Base-by-base conservation (phyloP, 30 jellyfish, hydroid and myxozoan genomes). In the Pelagia noctiluca region DNA sequence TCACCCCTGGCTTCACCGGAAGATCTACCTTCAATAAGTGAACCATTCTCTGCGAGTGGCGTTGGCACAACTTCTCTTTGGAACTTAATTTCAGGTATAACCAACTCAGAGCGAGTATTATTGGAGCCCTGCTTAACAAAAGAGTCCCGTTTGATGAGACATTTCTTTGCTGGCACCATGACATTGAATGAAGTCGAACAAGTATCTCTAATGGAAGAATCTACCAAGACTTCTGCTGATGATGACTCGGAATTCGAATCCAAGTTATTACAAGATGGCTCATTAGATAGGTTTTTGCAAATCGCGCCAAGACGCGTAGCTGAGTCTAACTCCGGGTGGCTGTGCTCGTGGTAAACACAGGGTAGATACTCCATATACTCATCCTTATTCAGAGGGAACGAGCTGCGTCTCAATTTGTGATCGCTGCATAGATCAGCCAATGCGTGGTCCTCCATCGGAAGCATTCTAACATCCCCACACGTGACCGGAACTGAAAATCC, bases 371-470 rank as follows among this genome's bases (percentile, higher is more conserved):
- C 63, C 37, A 68, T 74, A 12, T 31, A 70, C 1, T 82, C 92
- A 26, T 71, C 86, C 19, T 30, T 5, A 25, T 57, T 42, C 25
- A 82, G 42, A 23, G 92, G 92, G 50, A 2, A 82, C 0, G 92
- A 82, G 12, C 28, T 33, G 38, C 92, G 71, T 18, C 75, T 68
- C n/a, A 12, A 42, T 26, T 34, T 70, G 3, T 31, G 34, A 36
- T 50, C 42, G 33, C 75, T 25, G 26, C 68, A 8, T 8, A 52
- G 68, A 3, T 30, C 68, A 10, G 68, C 75, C 12, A 70, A 75
- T 26, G 63, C 71, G 34, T 57, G 54, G 35, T 82, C 92, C 13
- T 70, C 92, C n/a, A 82, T 78, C 1, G 92, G 92, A 4, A 82
- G 75, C 16, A 75, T 53, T 23, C 72, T 71, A 5, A 82, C 74